Base-by-base conservation (phyloP, 2,888 invertebrate species). In the Aphidius colemani region DNA sequence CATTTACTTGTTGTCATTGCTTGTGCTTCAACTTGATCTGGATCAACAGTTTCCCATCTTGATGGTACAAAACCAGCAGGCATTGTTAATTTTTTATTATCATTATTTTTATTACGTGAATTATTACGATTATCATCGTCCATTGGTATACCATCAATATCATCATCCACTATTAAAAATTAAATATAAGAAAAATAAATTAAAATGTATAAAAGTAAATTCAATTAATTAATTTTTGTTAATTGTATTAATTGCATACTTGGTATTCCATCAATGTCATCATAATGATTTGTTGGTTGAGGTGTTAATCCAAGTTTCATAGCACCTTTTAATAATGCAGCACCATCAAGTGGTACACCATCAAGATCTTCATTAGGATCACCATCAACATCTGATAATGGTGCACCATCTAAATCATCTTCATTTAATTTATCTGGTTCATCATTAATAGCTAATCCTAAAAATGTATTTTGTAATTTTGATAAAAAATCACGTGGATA, bases 11-110 rank as follows among this genome's bases (percentile, higher is more conserved):
- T 93, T 1, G 91, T 93, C 86, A 94, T 92, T 7, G 94, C 94
- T 82, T 90, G 89, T 6, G 89, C 90, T 80, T 93, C 92, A 7
- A 89, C 85, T 79, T 91, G 89, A 74, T 91, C 90, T 39, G 95
- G 94, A 84, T 97, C 96, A 39, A 98, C 93, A 53, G 92, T 93
- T 86, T 98, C 97, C 98, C 98, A 98, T 81, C 95, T 94, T 2
- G 96, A 96, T 7, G 94, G 93, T 64, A 95, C 91, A 84, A 97
- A 95, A 10, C 89, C 89, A 1, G 89, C 89, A 65, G 87, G 87
- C 72, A 82, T 84, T 59, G 82, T 78, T 41, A 81, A 76, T 63
- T 81, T 80, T 56, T 77, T 83, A 30, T 30, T 30, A 30, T 80
- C 83, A 63, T 68, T 75, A 46, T 76, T 80, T 64, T 74, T 79